Percentiles rank a stretch among this genome's conserved stretches.
phyloP scores from a whole-genome alignment of 2,888 invertebrate genomes.

The Rhamnusium bicolor region DNA sequence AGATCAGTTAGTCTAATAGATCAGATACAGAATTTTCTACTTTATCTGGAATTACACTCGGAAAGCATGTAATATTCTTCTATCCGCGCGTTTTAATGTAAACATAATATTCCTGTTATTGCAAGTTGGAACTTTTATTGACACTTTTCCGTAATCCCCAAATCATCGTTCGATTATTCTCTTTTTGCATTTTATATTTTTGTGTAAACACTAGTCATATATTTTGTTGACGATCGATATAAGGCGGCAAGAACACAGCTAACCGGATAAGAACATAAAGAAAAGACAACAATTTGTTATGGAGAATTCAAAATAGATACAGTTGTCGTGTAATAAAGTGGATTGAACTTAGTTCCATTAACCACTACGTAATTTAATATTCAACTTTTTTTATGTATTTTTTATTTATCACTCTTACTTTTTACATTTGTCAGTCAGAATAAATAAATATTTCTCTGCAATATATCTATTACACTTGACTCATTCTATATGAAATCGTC shows the following conservation, averaged over 20 bases:
- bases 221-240: constrained; percentile 8
- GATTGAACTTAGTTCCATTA: background rate
- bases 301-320: background rate
- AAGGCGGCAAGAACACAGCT: background rate
- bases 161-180: constrained; percentile 9
- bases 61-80: constrained; percentile 11
- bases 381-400: too few relatives aligned
- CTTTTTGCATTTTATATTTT: background rate
- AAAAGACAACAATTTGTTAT: background rate
- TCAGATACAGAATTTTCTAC: background rate
- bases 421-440: too few relatives aligned
- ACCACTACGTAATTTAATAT: background rate
- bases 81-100: background rate
- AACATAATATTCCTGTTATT: constrained; percentile 25
- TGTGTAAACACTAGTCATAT: background rate
- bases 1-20: background rate
- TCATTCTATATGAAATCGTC: too few relatives aligned
- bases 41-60: background rate
- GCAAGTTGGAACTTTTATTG: constrained; percentile 9
- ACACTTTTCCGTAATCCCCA: constrained; percentile 15
- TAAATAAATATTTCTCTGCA: too few relatives aligned
- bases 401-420: too few relatives aligned
- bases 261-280: background rate
- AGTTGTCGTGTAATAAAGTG: background rate
- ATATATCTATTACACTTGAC: too few relatives aligned